Base-by-base conservation (phyloP, 2,888 invertebrate genomes). In the Meta bourneti region DNA sequence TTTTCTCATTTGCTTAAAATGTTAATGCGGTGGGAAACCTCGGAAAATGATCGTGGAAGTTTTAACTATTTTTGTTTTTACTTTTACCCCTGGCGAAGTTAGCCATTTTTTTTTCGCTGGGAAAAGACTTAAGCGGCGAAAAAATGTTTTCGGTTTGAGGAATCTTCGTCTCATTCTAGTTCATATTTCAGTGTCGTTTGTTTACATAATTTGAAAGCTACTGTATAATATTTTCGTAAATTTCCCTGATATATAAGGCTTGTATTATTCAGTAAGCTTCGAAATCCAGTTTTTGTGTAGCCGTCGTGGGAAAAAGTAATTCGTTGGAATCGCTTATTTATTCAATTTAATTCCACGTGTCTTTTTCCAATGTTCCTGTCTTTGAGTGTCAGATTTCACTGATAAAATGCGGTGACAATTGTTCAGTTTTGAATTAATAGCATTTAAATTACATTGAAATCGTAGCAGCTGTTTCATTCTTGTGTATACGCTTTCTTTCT, bases 1-100 rank as follows among this genome's bases (percentile, higher is more conserved):
- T 84, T 84, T 84, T 84, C 84, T 84, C 84, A 84, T 87, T 79
- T 79, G 78, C 86, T 79, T 79, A 87, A 87, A 87, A 87, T 87
- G 86, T 79, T 87, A 87, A 87, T 87, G 86, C 34, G 79, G 34
- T 20, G 61, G 69, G 70, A 69, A 77, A 81, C 49, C 69, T 20
- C 51, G 52, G 20, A 71, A 51, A 83, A 72, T 51, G 72, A 52
- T 83, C 49, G 72, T 52, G 72, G 83, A 49, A 72, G 52, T n/a
- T 81, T 81, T 81, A 83, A 83, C 83, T 70, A 81, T 81, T 83
- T 83, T 61, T 61, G 61, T 61, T 61, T 9, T 61, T 61, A 7
- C 61, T 61, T 61, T 9, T 61, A 61, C 34, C 34, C 1, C 34
- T 61, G 61, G 16, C 11, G 61, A 11, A 61, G 61, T 61, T 61